phyloP scores from a whole-genome alignment of 1,140 invertebrate genomes.

The Catajapyx aquilonaris region DNA sequence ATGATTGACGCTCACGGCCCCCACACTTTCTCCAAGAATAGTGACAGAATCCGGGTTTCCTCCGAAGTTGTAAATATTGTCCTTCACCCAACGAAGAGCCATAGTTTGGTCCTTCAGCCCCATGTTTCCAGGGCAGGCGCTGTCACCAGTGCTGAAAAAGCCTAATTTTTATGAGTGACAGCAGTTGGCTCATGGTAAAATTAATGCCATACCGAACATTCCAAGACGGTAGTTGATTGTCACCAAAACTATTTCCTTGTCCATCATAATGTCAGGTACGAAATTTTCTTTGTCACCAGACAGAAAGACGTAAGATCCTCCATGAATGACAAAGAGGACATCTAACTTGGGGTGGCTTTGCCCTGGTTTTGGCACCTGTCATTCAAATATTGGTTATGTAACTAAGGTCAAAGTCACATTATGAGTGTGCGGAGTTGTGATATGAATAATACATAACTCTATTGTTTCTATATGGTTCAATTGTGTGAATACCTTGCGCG shows the following conservation, averaged over 20 bases:
- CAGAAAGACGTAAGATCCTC: constrained; percentile 19
- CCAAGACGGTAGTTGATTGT: constrained; percentile 36
- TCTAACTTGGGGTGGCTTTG: background rate
- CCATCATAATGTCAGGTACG: constrained; percentile 16
- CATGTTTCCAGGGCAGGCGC: too few relatives aligned
- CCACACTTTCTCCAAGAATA: constrained; percentile 36
- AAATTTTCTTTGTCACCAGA: constrained; percentile 19
- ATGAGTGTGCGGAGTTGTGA: background rate
- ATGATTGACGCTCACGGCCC: constrained; percentile 30
- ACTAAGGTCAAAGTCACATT: too few relatives aligned
- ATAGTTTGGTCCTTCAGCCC: constrained; percentile 32
- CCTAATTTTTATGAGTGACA: constrained; percentile 12
- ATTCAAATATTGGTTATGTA: background rate
- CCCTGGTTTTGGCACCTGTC: background rate
- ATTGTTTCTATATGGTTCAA: too few relatives aligned
- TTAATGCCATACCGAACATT: constrained; percentile 21
- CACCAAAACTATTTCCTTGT: constrained; percentile 29
- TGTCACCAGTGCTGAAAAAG: constrained; percentile 18
- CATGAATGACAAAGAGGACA: background rate
- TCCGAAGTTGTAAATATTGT: constrained; percentile 30
- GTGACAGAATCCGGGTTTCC: constrained; percentile 32
- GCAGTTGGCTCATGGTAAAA: background rate
- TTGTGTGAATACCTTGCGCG: constrained; percentile 15
- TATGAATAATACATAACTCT: background rate
- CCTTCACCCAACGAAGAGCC: constrained; percentile 26